phyloP scores from a whole-genome alignment of 2,888 invertebrate species.

The Protonemura montana region DNA sequence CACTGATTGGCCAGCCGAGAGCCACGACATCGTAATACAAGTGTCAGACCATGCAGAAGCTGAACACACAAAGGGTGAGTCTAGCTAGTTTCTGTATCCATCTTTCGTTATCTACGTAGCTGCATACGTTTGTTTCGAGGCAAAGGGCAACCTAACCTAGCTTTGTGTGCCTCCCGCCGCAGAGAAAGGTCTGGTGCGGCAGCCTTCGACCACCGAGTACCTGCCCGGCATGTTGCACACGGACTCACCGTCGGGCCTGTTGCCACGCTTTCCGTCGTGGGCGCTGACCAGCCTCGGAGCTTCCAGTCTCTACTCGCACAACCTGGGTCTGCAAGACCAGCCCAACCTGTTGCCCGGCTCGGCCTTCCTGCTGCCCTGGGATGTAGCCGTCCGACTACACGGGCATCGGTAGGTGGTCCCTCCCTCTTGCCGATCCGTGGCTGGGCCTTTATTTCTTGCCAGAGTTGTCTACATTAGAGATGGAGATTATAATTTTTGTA shows the following conservation, averaged over 20 bases:
- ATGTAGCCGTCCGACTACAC: constrained; percentile 72
- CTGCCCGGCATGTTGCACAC: constrained; percentile 90
- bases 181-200: constrained; percentile 69
- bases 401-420: constrained; percentile 58
- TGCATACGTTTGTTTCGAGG: too few species aligned
- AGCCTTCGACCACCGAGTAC: constrained; percentile 88
- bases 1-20: constrained; percentile 50
- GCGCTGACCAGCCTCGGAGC: constrained; percentile 88
- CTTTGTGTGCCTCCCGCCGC: constrained; percentile 45
- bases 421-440: too few species aligned
- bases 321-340: constrained; percentile 85
- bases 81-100: neutral
- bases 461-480: too few species aligned
- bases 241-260: constrained; percentile 73
- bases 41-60: constrained; percentile 57
- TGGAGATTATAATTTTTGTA: too few species aligned
- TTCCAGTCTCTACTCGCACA: constrained; percentile 89
- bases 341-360: constrained; percentile 90
- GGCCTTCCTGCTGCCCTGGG: constrained; percentile 94
- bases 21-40: constrained; percentile 60
- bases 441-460: too few species aligned
- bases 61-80: constrained; percentile 58
- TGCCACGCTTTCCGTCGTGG: constrained; percentile 92
- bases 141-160: too few species aligned
- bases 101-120: too few species aligned